Percentiles rank a stretch among this genome's conserved stretches.
phyloP scores from a whole-genome alignment of 2,888 invertebrate genomes.

The Drosophila anomalata region DNA sequence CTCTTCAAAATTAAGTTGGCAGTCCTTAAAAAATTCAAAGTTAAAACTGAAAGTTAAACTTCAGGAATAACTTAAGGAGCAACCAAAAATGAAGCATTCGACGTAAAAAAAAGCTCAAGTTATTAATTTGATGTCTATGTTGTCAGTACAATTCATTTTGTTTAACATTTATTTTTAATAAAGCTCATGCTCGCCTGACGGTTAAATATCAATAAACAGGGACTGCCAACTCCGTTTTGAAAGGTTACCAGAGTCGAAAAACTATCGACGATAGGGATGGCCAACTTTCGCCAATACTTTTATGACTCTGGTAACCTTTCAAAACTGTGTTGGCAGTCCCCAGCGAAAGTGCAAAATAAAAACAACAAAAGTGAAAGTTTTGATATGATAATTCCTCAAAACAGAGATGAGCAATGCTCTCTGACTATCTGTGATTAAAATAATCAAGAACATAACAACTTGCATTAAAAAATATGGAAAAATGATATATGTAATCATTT shows the following conservation, averaged over 20 bases:
- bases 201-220: neutral
- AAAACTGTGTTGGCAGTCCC: neutral
- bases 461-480: neutral
- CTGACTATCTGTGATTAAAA: neutral
- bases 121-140: no score
- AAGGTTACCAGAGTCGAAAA: no score
- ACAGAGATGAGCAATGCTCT: constrained; percentile 1
- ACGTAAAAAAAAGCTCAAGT: no score
- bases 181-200: neutral
- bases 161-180: neutral
- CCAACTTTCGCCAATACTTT: no score
- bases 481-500: neutral
- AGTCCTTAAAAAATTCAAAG: neutral
- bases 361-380: constrained; percentile 29
- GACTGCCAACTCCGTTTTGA: neutral
- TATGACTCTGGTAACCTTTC: neutral
- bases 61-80: neutral
- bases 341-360: constrained; percentile 3
- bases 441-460: neutral
- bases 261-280: neutral
- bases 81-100: no score
- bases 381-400: neutral
- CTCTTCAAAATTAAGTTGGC: neutral
- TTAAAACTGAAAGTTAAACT: constrained; percentile 23
- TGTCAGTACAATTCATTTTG: no score